phyloP scores from a whole-genome alignment of 1,140 invertebrate species.

The Pseudobourletiella spinata region DNA sequence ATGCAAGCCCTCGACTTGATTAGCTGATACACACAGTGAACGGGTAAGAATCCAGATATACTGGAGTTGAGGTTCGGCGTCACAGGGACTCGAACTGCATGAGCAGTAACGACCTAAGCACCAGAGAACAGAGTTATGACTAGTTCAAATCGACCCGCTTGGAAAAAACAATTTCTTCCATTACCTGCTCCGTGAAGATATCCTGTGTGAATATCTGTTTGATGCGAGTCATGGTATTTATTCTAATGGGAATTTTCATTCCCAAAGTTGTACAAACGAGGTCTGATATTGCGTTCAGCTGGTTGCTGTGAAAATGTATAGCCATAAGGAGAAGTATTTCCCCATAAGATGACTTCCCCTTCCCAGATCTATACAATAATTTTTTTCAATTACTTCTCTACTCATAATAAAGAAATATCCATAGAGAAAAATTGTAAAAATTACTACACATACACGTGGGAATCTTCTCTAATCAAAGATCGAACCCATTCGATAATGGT shows the following conservation, averaged over 20 bases:
- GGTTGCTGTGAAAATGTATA: slow-evolving; percentile 93
- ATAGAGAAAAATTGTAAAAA: too few species aligned
- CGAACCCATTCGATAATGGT: slow-evolving; percentile 89
- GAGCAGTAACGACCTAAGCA: slow-evolving; percentile 86
- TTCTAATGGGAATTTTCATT: slow-evolving; percentile 87
- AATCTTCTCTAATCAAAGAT: slow-evolving; percentile 83
- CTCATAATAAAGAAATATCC: too few species aligned
- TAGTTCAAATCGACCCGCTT: too few species aligned
- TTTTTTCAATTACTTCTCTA: too few species aligned
- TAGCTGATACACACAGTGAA: slow-evolving; percentile 94
- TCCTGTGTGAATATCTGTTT: slow-evolving; percentile 94
- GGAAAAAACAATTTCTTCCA: too few species aligned
- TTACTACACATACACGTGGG: slow-evolving; percentile 50
- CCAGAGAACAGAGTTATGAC: too few species aligned
- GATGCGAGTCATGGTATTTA: slow-evolving; percentile 81
- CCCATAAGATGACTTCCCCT: slow-evolving; percentile 77
- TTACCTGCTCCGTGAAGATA: slow-evolving; percentile 90
- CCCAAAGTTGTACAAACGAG: slow-evolving; percentile 86
- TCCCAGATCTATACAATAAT: slow-evolving; percentile 40
- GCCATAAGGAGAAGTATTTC: slow-evolving; percentile 93
- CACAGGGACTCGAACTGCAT: slow-evolving; percentile 91
- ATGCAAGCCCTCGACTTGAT: slow-evolving; percentile 90
- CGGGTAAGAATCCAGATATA: slow-evolving; percentile 84
- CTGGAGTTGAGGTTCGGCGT: slow-evolving; percentile 80
- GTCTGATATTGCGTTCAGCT: slow-evolving; percentile 82